A percentile compares a stretch with the other conserved stretches of the same genome.
Conservation (phyloP, 2,888 invertebrate species). For the Ophion slaviceki region DNA sequence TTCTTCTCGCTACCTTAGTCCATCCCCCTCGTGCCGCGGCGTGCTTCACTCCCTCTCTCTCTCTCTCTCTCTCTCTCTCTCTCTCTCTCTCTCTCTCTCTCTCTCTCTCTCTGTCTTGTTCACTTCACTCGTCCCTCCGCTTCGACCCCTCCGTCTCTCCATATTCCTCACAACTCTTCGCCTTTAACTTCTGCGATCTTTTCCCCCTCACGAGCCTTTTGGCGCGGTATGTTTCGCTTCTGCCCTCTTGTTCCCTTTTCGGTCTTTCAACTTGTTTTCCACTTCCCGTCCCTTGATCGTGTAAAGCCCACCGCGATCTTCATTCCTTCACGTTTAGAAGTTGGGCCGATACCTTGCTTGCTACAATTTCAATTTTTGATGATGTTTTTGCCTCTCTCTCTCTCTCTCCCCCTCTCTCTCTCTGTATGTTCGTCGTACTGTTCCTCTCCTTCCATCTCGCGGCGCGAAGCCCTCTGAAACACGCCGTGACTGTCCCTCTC, state of each 20-base stretch:
- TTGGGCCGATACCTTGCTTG: not conserved
- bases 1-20: conserved; percentile 81
- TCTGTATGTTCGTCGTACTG: conserved; percentile 12
- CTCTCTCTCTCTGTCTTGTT: conserved; percentile 53
- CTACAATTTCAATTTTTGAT: not conserved
- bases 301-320: not conserved
- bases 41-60: conserved; percentile 24
- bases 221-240: conserved; percentile 32
- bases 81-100: conserved; percentile 56
- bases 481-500: conserved; percentile 26
- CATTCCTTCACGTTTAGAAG: conserved; percentile 59
- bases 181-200: conserved; percentile 30
- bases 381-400: conserved; percentile 18
- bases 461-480: conserved; percentile 3
- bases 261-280: conserved; percentile 45
- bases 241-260: conserved; percentile 60
- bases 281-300: conserved; percentile 43
- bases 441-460: not conserved
- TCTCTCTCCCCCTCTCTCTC: conserved; percentile 21
- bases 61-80: conserved; percentile 56
- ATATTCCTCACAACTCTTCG: conserved; percentile 39
- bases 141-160: conserved; percentile 35
- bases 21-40: conserved; percentile 69
- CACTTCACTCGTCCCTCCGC: conserved; percentile 37
- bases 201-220: conserved; percentile 16